Base-by-base conservation (phyloP, 2,888 invertebrate species). In the Caenorhabditis angaria region DNA sequence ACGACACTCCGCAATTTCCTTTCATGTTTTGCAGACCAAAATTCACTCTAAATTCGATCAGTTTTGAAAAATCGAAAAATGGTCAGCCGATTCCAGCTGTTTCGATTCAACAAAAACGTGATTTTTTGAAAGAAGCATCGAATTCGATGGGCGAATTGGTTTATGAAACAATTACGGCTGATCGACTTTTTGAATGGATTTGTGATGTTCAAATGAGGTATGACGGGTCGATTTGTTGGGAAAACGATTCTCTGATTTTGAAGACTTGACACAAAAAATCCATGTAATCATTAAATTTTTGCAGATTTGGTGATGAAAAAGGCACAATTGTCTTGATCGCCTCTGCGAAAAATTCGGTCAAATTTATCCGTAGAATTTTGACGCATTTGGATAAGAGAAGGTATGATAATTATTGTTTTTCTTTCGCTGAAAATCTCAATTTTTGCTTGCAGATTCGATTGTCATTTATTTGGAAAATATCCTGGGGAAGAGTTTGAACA, bases 21-120 rank as follows among this genome's bases (percentile, higher is more conserved):
- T 65, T 28, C 50, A 69, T 60, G 8, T 61, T 64, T n/a, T 64
- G 41, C 25, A 35, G 41, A 41, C 6, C 24, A 10, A 28, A 59
- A 12, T 70, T 71, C 29, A 54, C 51, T 27, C 25, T 68, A 41
- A 73, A 55, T 12, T 60, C 68, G n/a, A 47, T 68, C 14, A 66
- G 59, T 28, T 74, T 54, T 35, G 74, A 74, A 25, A 69, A 69
- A 22, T 57, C 74, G 6, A 56, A 56, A 22, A 51, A 53, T 28
- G 74, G 69, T 20, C 61, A 66, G 50, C 74, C 69, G 25, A 61
- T 74, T 18, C 74, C 74, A 10, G 74, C 74, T 54, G 65, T 74
- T 14, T 56, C 48, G 48, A 48, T n/a, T 20, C 20, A 61, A 14
- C 65, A 69, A 24, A 74, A 74, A 50, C 58, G 61, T 29, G 68